These are phyloP conservation scores for Calliphora vomitoria DNA, from an alignment of 2,888 invertebrate genomes.

Conservation along the genomic window DNA sequence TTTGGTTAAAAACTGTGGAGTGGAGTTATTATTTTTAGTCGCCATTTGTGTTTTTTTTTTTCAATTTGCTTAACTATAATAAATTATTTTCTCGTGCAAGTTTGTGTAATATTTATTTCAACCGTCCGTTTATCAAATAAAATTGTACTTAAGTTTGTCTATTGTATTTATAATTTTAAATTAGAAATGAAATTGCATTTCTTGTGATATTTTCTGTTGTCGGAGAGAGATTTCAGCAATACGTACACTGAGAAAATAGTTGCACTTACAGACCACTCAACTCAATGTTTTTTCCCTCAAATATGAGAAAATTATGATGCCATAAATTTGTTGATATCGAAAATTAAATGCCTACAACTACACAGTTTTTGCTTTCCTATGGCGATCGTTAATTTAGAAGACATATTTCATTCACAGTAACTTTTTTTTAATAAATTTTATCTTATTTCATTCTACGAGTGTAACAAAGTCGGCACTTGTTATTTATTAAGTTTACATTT, in stretches of 20 bases:
- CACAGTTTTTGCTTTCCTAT: too few species aligned
- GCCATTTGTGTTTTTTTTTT: slow-evolving; percentile 3
- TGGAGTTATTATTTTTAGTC: slow-evolving; percentile 66
- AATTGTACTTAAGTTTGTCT: neutral
- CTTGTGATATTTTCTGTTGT: neutral
- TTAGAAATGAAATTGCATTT: slow-evolving; percentile 19
- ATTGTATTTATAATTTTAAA: slow-evolving; percentile 51
- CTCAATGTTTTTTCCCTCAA: too few species aligned
- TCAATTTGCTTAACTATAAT: slow-evolving; percentile 1
- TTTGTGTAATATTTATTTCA: neutral
- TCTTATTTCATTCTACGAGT: neutral
- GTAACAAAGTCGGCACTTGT: neutral
- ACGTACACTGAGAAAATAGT: neutral
- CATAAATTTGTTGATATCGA: too few species aligned
- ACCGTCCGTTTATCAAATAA: slow-evolving; percentile 32
- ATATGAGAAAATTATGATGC: too few species aligned
- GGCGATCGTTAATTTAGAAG: too few species aligned
- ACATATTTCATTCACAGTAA: too few species aligned
- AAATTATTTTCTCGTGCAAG: neutral
- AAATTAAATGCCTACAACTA: too few species aligned
- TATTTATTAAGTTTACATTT: neutral
- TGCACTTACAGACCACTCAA: too few species aligned
- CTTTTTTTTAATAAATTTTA: neutral
- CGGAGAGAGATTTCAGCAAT: neutral
- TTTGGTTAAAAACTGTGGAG: slow-evolving; percentile 78